phyloP scores from a whole-genome alignment of 2,113 vertebrate genomes.

The Coryphaenoides rupestris region DNA sequence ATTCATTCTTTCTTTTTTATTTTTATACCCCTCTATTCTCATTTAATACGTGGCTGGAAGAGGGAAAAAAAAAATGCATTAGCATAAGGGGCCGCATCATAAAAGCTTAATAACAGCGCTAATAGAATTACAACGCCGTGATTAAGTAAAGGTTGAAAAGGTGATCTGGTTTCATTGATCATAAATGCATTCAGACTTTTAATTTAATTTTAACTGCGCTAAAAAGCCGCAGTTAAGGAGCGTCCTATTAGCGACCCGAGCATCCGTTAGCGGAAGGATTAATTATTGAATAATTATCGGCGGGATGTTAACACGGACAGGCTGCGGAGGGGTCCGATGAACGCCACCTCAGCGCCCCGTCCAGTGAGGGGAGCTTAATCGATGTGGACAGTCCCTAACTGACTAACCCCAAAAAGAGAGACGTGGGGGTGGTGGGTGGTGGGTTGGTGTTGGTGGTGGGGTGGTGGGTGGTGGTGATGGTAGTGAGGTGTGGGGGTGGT shows the following conservation, averaged over 20 bases:
- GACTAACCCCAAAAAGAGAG: too few species aligned
- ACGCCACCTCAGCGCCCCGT: too few species aligned
- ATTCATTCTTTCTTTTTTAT: too few species aligned
- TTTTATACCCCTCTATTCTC: constrained; percentile 36
- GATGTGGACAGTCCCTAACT: constrained; percentile 79
- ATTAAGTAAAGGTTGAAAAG: constrained; percentile 72
- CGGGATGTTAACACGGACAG: constrained; percentile 78
- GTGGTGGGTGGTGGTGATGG: too few species aligned
- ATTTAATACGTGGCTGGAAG: constrained; percentile 32
- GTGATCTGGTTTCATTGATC: constrained; percentile 81
- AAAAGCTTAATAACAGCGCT: constrained; percentile 60
- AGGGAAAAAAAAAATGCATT: constrained; percentile 43
- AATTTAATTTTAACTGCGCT: constrained; percentile 82
- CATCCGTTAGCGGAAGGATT: constrained; percentile 82
- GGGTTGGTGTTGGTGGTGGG: too few species aligned
- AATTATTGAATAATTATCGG: constrained; percentile 93
- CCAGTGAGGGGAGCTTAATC: constrained; percentile 77
- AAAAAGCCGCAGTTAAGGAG: constrained; percentile 76
- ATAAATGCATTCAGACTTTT: constrained; percentile 69
- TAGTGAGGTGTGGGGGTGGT: too few species aligned
- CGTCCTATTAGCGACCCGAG: constrained; percentile 83
- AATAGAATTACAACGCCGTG: constrained; percentile 68
- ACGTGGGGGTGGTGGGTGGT: too few species aligned
- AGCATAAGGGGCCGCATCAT: constrained; percentile 47
- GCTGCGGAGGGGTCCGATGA: constrained; percentile 81